These are phyloP conservation scores for Carabus problematicus DNA, from an alignment of 2,888 invertebrate genomes.

Conservation along the genomic window DNA sequence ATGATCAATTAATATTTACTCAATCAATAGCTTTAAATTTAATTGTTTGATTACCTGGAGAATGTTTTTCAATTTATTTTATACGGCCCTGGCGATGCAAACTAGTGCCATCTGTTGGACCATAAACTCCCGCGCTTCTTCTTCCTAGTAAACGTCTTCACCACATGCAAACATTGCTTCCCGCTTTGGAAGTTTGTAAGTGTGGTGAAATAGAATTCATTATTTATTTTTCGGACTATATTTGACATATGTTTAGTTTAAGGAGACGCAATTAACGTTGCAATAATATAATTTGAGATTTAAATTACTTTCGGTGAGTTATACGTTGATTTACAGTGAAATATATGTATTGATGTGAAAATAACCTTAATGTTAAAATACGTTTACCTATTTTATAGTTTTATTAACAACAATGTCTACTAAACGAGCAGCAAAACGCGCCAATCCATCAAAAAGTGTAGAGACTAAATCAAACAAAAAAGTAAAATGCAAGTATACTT, in stretches of 20 bases:
- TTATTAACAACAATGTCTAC: slow-evolving; percentile 26
- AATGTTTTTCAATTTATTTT: too few species aligned
- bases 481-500: slow-evolving; percentile 30
- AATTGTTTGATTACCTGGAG: too few species aligned
- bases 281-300: slow-evolving; percentile 7
- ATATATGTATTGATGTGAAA: neutral
- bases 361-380: slow-evolving; percentile 21
- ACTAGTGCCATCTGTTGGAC: too few species aligned
- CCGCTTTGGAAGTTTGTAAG: slow-evolving; percentile 27
- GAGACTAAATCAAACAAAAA: slow-evolving; percentile 25
- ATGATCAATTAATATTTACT: too few species aligned
- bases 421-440: slow-evolving; percentile 11
- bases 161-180: slow-evolving; percentile 36
- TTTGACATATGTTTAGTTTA: neutral
- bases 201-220: slow-evolving; percentile 11
- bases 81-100: too few species aligned
- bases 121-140: too few species aligned
- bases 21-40: too few species aligned
- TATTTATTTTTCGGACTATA: slow-evolving; percentile 9
- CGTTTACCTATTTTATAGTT: neutral
- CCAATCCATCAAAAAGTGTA: slow-evolving; percentile 17
- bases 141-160: neutral
- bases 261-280: neutral
- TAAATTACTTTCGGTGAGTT: slow-evolving; percentile 7
- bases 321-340: neutral